Conservation (phyloP, 2,113 vertebrate species). For the Sisor rabdophorus region DNA sequence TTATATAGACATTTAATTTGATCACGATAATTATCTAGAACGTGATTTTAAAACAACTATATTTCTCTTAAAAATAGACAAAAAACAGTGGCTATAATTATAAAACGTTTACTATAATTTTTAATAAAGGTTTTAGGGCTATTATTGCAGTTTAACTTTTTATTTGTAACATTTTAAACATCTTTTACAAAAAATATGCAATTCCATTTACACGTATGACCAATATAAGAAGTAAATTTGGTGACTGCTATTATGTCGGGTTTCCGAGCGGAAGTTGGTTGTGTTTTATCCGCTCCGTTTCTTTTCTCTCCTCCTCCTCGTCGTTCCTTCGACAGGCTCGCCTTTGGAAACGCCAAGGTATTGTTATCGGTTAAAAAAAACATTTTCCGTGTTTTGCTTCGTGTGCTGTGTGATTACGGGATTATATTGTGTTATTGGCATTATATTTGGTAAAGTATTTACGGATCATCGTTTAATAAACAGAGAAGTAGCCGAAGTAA, state of each 20-base stretch:
- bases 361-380: conserved; percentile 13
- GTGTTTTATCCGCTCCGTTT: background rate
- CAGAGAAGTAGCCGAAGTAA: background rate
- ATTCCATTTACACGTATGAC: background rate
- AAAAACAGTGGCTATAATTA: no score
- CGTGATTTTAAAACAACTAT: no score
- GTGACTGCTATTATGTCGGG: conserved; percentile 20
- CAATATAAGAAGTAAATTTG: background rate
- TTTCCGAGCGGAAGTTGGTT: conserved; percentile 2
- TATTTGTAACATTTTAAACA: no score
- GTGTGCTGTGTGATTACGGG: background rate
- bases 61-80: no score
- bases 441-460: background rate
- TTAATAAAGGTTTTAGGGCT: no score
- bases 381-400: background rate
- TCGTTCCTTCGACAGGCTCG: conserved; percentile 19
- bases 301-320: conserved; percentile 21
- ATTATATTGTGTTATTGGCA: background rate
- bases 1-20: background rate
- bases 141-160: no score
- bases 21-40: no score
- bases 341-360: conserved; percentile 39
- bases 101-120: no score
- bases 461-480: no score
- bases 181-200: no score